Base-by-base conservation (phyloP, 92 coral and sea anemone genomes). In the Phymanthus crucifer region DNA sequence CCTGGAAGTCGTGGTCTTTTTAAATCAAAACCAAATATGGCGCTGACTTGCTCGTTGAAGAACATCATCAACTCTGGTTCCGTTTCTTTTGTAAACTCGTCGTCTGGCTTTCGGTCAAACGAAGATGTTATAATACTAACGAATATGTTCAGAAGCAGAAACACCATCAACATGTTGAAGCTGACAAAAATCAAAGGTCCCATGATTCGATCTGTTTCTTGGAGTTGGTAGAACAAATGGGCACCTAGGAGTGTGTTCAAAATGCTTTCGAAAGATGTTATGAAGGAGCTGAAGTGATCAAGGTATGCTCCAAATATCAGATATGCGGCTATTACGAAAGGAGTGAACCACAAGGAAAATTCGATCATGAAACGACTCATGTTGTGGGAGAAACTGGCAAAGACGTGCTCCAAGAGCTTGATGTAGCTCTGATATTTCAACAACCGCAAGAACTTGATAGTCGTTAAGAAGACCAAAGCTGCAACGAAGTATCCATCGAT, bases 21-120 rank as follows among this genome's bases (percentile, higher is more conserved):
- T 68, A 83, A 35, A 21, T 84, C 77, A n/a, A 92, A 61, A 1
- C 97, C 97, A 6, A 92, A 83, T 13, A 92, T 57, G 6, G 13
- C 71, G 17, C 73, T 66, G n/a, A 92, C 27, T 32, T 82, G 73
- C 40, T 86, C 76, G 66, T 83, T 73, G 33, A 92, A 71, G 71
- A 89, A 89, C 57, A 86, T 83, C 64, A 81, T 81, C 24, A 92
- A 70, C 74, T 92, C 89, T 38, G 97, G 97, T 18, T 92, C 91
- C 0, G 97, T 89, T 74, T 89, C 87, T 3, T 82, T 61, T 11
- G 85, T 82, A 11, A 71, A 65, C 36, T 79, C 57, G n/a, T 83
- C 73, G 27, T 68, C 85, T 40, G 83, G 73, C 32, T 70, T 76
- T 26, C 86, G 74, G 21, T 76, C 90, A 81, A 92, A 89, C 1